Percentiles rank a stretch among this genome's conserved stretches.
Evolutionary conservation across 2,888 invertebrate genomes (phyloP).

Genomic region (Heliothis peltigera): DNA sequence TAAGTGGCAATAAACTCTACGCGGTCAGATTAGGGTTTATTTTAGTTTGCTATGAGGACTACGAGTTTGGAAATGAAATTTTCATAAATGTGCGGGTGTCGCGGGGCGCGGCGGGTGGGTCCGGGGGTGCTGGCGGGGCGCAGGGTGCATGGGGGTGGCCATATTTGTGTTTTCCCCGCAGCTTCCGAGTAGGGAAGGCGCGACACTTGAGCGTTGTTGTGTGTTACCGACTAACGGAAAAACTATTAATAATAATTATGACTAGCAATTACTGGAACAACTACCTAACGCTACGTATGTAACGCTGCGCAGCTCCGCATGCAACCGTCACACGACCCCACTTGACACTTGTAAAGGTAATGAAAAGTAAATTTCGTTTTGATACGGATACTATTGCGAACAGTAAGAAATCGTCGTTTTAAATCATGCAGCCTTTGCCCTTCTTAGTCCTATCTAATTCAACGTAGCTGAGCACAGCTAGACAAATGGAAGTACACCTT

Average conservation of each 20-base stretch:
- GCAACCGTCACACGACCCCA: neutral
- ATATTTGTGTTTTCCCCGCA: conserved; percentile 84
- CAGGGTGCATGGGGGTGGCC: conserved; percentile 59
- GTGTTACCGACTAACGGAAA: conserved; percentile 78
- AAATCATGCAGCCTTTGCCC: neutral
- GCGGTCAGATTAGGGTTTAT: conserved; percentile 80
- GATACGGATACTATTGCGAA: no score
- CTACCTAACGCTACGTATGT: conserved; percentile 8
- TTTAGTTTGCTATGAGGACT: conserved; percentile 75
- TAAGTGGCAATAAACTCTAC: conserved; percentile 83
- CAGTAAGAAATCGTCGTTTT: neutral
- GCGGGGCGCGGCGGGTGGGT: conserved; percentile 47
- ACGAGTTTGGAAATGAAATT: conserved; percentile 87
- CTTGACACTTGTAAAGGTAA: neutral
- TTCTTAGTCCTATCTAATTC: neutral
- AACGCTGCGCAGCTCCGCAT: neutral
- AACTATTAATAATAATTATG: conserved; percentile 85
- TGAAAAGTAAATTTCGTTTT: neutral
- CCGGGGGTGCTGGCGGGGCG: conserved; percentile 19
- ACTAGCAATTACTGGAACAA: conserved; percentile 62
- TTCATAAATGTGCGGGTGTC: conserved; percentile 82
- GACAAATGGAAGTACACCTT: no score
- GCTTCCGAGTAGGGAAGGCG: conserved; percentile 79
- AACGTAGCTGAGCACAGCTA: neutral
- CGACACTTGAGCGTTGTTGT: conserved; percentile 78